A percentile compares a stretch with the other conserved stretches of the same genome.
Conservation (phyloP, 2,113 vertebrate species). For the Brachionichthys hirsutus region DNA sequence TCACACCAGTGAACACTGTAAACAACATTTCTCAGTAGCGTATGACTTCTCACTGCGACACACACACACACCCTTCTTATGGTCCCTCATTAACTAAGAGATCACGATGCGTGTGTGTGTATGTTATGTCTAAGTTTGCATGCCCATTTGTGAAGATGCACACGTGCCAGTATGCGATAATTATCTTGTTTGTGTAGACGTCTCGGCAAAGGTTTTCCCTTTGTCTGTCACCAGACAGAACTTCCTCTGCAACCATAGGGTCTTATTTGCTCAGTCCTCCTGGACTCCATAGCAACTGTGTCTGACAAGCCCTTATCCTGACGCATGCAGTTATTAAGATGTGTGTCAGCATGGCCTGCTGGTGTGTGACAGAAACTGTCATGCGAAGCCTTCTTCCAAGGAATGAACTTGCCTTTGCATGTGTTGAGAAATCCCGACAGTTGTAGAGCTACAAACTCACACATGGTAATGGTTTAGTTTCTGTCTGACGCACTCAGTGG, state of each 20-base stretch:
- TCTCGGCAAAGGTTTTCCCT: conserved; percentile 55
- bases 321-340: conserved; percentile 39
- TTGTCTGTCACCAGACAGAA: conserved; percentile 59
- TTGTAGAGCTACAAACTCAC: conserved; percentile 20
- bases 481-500: conserved; percentile 29
- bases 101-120: conserved; percentile 33
- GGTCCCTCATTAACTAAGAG: conserved; percentile 57
- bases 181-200: conserved; percentile 68
- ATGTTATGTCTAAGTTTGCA: conserved; percentile 27
- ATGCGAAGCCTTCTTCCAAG: conserved; percentile 23
- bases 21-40: conserved; percentile 76
- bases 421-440: neutral
- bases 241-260: conserved; percentile 43
- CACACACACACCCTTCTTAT: conserved; percentile 41
- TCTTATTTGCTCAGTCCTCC: conserved; percentile 12
- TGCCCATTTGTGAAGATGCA: conserved; percentile 13
- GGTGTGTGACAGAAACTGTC: conserved; percentile 13
- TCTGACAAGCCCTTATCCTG: conserved; percentile 16
- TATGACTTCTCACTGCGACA: conserved; percentile 57
- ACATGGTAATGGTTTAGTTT: conserved; percentile 48
- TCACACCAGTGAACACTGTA: conserved; percentile 66
- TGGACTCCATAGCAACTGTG: conserved; percentile 2
- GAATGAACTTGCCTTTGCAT: conserved; percentile 25
- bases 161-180: conserved; percentile 58
- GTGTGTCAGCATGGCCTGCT: conserved; percentile 28